Evolutionary conservation across 2,113 vertebrate species (phyloP), one percentile per base, ranked within the genome.

Genomic region (Microtus ochrogaster): DNA sequence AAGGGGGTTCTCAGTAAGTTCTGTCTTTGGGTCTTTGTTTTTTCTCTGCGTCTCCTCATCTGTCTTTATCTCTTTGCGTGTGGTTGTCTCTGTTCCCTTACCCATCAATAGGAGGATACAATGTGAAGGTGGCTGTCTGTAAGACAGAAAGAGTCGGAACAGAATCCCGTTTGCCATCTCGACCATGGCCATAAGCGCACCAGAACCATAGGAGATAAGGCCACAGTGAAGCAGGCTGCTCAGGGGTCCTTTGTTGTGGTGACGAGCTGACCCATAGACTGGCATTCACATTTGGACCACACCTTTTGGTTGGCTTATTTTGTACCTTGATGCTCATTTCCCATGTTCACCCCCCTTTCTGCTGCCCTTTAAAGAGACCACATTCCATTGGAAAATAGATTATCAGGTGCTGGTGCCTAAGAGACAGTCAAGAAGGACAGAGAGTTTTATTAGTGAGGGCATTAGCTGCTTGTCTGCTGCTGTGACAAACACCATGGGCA

Each of bases 231-330:
- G 41, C 11, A 44, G 7, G 28, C 36, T 24, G 1, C 21, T 1
- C 70, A 5, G 0, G 36, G n/a, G 49, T 3, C 0, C 24, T 17
- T 39, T 49, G 30, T 26, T 7, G 2, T 2, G 49, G 11, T 49
- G 6, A 39, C 10, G 9, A 33, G 39, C 0, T 5, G 39, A 17
- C 39, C 21, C 3, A 1, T 13, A 19, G 22, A 1, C 4, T 19
- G 26, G 19, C 26, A 52, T 26, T 70, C 44, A 22, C 12, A 33
- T 13, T 66, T n/a, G 17, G 61, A 41, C 66, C 28, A 24, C 30
- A 24, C 22, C 21, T 12, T 0, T 21, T 30, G 83, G 19, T 5
- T 21, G 61, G 13, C 26, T 68, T 30, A 77, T 63, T 21, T 16
- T 58, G 78, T 19, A 17, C 24, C 66, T 30, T 10, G 7, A 78